Evolutionary conservation across 2,888 invertebrate species (phyloP).

Genomic region (Pollenia labialis): DNA sequence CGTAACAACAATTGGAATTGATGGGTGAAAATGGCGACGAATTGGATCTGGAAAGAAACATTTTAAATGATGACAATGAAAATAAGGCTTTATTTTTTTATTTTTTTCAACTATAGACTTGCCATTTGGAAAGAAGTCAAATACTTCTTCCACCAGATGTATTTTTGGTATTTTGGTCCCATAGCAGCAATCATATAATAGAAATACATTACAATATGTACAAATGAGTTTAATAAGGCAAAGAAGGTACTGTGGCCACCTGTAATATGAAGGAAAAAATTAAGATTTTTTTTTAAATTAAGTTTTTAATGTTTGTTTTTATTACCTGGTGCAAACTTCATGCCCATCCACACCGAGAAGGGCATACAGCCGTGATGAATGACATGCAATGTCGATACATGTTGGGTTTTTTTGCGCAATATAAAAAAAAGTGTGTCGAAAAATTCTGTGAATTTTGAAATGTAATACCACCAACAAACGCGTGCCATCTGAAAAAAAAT

Average conservation of each 20-base stretch:
- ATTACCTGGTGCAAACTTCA: constrained; percentile 96
- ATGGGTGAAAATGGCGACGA: constrained; percentile 95
- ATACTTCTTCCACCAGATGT: constrained; percentile 99
- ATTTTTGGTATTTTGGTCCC: constrained; percentile 96
- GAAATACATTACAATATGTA: constrained; percentile 98
- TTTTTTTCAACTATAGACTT: constrained; percentile 76
- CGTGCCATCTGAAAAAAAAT: constrained; percentile 90
- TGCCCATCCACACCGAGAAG: constrained; percentile 97
- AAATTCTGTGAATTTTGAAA: constrained; percentile 98
- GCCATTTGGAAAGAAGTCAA: constrained; percentile 98
- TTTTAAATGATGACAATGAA: background rate
- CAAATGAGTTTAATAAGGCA: constrained; percentile 96
- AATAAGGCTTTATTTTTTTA: background rate
- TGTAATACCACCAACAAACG: constrained; percentile 98
- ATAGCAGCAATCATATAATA: constrained; percentile 98
- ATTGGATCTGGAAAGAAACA: constrained; percentile 90
- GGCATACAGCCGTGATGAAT: constrained; percentile 99
- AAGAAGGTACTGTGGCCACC: constrained; percentile 99
- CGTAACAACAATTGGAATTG: constrained; percentile 95
- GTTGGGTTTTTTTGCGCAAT: constrained; percentile 96
- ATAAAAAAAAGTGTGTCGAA: constrained; percentile 98
- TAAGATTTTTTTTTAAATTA: background rate
- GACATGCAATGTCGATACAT: constrained; percentile 96
- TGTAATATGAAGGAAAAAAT: constrained; percentile 81
- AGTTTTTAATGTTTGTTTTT: background rate